These are phyloP conservation scores for Catharus bicknelli DNA, from an alignment of 2,113 vertebrate genomes.

Conservation along the genomic window DNA sequence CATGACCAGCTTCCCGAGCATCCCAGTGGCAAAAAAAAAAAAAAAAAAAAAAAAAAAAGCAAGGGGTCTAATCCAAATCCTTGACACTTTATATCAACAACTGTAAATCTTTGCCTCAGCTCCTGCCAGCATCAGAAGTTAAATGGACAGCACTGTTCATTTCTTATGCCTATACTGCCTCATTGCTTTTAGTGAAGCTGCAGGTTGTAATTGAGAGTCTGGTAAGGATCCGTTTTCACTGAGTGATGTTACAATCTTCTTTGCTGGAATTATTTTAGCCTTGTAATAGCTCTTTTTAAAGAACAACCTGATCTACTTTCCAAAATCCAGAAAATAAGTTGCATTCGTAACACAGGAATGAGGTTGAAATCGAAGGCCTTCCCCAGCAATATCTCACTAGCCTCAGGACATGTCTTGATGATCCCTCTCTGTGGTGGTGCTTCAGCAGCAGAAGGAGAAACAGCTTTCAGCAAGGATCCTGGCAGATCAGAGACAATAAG, in stretches of 20 bases:
- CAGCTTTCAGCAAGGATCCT: background rate
- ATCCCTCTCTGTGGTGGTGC: background rate
- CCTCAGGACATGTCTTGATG: background rate
- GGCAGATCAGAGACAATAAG: background rate
- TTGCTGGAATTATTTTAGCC: background rate
- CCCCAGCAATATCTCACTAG: background rate
- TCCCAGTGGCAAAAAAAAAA: background rate
- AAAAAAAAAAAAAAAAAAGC: background rate
- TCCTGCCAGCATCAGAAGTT: constrained; percentile 21
- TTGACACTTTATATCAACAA: constrained; percentile 7
- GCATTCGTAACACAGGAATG: background rate
- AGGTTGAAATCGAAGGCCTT: background rate
- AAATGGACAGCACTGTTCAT: constrained; percentile 9
- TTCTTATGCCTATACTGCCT: background rate
- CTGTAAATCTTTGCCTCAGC: constrained; percentile 17
- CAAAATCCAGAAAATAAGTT: constrained; percentile 8
- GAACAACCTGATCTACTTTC: background rate
- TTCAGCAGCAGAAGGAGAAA: background rate
- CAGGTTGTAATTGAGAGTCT: background rate
- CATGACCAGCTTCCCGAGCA: background rate
- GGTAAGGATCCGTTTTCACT: background rate
- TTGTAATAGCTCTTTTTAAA: constrained; percentile 33
- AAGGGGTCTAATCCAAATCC: background rate
- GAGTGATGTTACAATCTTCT: constrained; percentile 34
- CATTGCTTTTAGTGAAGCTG: background rate